phyloP scores from a whole-genome alignment of 2,113 vertebrate species.

The Misgurnus mizolepis region DNA sequence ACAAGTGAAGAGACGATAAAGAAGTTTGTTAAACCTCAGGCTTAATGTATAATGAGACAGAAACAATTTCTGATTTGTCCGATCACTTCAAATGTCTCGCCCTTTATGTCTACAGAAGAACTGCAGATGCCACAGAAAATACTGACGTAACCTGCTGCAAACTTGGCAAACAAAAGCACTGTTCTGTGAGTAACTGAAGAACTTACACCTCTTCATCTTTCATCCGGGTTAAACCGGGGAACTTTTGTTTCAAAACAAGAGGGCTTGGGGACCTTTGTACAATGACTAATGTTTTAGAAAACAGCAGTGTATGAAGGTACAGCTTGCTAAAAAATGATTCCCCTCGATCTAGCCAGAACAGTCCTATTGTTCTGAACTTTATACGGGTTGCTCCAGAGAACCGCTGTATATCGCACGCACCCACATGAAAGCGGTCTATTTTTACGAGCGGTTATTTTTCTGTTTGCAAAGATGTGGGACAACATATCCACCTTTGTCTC shows the following conservation, averaged over 20 bases:
- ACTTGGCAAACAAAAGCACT: slow-evolving; percentile 38
- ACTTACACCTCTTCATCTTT: slow-evolving; percentile 9
- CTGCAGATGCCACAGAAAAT: slow-evolving; percentile 14
- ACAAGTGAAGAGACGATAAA: background rate
- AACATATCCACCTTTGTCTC: slow-evolving; percentile 37
- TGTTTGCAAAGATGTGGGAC: slow-evolving; percentile 37
- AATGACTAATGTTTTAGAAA: slow-evolving; percentile 32
- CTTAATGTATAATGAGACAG: background rate
- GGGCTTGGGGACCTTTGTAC: slow-evolving; percentile 34
- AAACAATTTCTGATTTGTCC: slow-evolving; percentile 16
- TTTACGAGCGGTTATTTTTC: slow-evolving; percentile 30
- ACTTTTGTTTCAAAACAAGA: slow-evolving; percentile 17
- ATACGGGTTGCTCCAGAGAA: slow-evolving; percentile 2
- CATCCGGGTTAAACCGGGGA: background rate
- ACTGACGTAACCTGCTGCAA: slow-evolving; percentile 57
- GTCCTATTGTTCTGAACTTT: slow-evolving; percentile 20
- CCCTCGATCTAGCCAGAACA: slow-evolving; percentile 18
- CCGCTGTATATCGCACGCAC: background rate
- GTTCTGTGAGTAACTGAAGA: slow-evolving; percentile 29
- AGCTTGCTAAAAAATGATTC: slow-evolving; percentile 16
- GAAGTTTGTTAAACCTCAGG: background rate
- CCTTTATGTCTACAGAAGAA: slow-evolving; percentile 31
- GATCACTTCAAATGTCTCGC: slow-evolving; percentile 22
- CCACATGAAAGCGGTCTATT: slow-evolving; percentile 32
- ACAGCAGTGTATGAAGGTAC: background rate